These are phyloP conservation scores for Diarsia brunnea DNA, from an alignment of 2,888 invertebrate species.

Conservation along the genomic window DNA sequence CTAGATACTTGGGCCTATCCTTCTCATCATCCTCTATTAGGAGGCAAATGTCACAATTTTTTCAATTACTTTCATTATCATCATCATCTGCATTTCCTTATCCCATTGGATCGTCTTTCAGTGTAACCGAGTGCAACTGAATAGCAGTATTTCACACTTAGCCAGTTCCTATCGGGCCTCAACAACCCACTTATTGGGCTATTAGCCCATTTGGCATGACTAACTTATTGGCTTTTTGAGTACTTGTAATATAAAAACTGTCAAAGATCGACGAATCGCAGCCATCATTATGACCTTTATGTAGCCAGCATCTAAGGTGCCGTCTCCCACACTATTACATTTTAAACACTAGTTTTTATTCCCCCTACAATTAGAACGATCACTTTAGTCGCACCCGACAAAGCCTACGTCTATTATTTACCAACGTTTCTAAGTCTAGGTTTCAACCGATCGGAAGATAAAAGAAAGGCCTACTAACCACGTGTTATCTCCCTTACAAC, in stretches of 20 bases:
- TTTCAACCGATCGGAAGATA: slow-evolving; percentile 21
- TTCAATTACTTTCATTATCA: background rate
- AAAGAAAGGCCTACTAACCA: slow-evolving; percentile 38
- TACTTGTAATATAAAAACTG: background rate
- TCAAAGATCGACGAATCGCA: background rate
- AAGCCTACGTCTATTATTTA: background rate
- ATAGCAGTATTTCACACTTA: background rate
- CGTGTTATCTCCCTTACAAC: slow-evolving; percentile 46
- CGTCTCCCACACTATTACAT: background rate
- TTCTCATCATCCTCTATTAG: slow-evolving; percentile 10
- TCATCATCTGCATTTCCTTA: background rate
- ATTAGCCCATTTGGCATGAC: background rate
- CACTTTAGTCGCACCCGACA: background rate
- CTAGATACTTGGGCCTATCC: background rate
- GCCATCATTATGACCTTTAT: background rate
- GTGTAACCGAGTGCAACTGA: background rate
- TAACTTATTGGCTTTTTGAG: background rate
- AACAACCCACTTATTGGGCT: background rate
- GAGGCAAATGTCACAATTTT: background rate
- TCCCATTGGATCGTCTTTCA: background rate
- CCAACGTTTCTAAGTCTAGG: background rate
- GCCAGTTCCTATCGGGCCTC: background rate
- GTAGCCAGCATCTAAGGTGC: background rate
- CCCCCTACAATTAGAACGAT: background rate
- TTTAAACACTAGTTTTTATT: background rate